Evolutionary conservation across 2,797 vertebrate genomes (phyloP).

Genomic region (Phoeniculus purpureus): DNA sequence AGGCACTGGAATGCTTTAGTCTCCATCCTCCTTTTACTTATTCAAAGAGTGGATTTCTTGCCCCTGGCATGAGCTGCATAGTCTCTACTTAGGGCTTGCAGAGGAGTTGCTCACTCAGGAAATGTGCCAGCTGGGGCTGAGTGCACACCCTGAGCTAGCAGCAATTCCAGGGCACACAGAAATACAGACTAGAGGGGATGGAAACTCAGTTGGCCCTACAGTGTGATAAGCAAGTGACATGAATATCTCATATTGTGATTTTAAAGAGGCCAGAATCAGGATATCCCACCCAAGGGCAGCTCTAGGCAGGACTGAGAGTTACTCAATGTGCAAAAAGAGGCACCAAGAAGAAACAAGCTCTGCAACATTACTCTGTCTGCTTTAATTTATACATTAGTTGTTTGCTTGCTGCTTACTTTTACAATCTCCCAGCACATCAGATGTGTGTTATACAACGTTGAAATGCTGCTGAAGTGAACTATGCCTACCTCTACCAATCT

Average conservation of each 20-base stretch:
- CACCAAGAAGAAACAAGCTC: background rate
- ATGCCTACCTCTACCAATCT: background rate
- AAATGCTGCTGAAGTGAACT: background rate
- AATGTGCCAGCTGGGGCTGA: background rate
- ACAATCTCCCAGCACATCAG: background rate
- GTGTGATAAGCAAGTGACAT: background rate
- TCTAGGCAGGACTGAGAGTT: background rate
- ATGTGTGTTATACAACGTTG: background rate
- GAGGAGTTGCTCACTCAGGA: background rate
- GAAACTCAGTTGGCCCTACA: background rate
- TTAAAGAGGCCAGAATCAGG: background rate
- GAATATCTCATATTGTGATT: background rate
- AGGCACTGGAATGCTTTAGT: constrained; percentile 6
- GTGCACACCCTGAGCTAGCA: background rate
- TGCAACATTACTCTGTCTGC: background rate
- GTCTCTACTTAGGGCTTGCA: background rate
- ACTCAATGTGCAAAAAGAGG: background rate
- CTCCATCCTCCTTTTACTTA: background rate
- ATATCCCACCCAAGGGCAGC: background rate
- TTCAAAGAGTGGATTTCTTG: background rate
- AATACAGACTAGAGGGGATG: background rate
- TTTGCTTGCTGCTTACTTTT: background rate
- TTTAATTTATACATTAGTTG: background rate
- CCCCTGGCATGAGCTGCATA: background rate
- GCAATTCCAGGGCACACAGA: background rate